phyloP scores from a whole-genome alignment of 2,888 invertebrate species.

The Meta bourneti region DNA sequence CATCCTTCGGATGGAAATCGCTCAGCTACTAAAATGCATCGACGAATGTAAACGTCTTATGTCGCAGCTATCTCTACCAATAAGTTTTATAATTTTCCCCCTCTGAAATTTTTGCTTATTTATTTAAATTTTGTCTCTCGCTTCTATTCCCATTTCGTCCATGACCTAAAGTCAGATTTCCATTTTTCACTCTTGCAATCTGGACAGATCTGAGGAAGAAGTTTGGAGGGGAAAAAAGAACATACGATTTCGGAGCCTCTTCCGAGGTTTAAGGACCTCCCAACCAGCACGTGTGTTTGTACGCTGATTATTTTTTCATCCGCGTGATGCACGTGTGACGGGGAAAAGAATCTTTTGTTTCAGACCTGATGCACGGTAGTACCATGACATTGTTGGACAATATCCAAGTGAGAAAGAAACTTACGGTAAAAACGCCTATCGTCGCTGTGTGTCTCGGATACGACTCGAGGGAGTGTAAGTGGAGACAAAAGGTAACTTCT shows the following conservation, averaged over 20 bases:
- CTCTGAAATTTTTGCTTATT: background rate
- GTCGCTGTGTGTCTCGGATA: background rate
- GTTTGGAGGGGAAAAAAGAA: background rate
- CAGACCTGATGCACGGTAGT: background rate
- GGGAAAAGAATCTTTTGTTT: conserved; percentile 4
- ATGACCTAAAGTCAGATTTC: background rate
- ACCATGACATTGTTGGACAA: conserved; percentile 59
- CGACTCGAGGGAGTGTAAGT: background rate
- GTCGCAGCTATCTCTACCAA: background rate
- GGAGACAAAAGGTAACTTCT: background rate
- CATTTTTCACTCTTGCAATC: conserved; percentile 2
- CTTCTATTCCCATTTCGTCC: background rate
- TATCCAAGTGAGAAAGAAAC: conserved; percentile 27
- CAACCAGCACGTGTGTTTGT: conserved; percentile 11
- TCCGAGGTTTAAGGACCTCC: conserved; percentile 1
- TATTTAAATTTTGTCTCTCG: background rate
- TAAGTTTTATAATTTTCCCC: background rate
- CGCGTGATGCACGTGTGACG: conserved; percentile 32
- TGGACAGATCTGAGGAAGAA: conserved; percentile 3
- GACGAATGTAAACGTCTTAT: background rate
- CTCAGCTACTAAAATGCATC: background rate
- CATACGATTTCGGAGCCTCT: background rate
- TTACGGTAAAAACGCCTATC: background rate
- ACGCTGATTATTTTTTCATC: background rate
- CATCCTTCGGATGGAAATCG: too few relatives aligned